These are phyloP conservation scores for Latrodectus elegans DNA, from an alignment of 2,888 invertebrate genomes.

Conservation along the genomic window DNA sequence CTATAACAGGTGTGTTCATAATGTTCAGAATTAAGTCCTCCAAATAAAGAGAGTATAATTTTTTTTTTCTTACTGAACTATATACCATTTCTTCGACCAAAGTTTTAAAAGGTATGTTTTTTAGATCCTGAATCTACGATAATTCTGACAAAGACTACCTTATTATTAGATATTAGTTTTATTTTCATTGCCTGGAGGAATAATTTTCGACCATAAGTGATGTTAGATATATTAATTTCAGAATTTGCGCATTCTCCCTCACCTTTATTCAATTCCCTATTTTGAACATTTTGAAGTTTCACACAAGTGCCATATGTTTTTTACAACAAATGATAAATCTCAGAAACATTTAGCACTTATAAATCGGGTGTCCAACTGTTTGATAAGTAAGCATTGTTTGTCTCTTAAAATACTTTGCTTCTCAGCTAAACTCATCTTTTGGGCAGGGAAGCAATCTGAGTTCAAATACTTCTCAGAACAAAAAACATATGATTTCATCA, in stretches of 20 bases:
- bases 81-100: neutral
- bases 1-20: neutral
- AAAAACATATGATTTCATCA: neutral
- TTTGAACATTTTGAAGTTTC: neutral
- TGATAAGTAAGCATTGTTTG: no score
- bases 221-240: conserved; percentile 2
- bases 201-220: neutral
- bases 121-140: conserved; percentile 1
- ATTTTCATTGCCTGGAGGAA: neutral
- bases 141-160: neutral
- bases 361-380: no score
- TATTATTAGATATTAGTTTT: neutral
- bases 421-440: no score
- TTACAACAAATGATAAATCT: neutral
- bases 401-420: no score
- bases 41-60: conserved; percentile 19
- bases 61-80: neutral
- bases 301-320: neutral
- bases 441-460: no score
- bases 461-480: no score
- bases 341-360: no score
- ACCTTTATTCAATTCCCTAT: neutral
- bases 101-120: conserved; percentile 5
- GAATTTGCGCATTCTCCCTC: neutral
- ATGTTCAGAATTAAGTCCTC: neutral